Conservation (phyloP, 1,140 invertebrate genomes). For the Mizuhopecten yessoensis region DNA sequence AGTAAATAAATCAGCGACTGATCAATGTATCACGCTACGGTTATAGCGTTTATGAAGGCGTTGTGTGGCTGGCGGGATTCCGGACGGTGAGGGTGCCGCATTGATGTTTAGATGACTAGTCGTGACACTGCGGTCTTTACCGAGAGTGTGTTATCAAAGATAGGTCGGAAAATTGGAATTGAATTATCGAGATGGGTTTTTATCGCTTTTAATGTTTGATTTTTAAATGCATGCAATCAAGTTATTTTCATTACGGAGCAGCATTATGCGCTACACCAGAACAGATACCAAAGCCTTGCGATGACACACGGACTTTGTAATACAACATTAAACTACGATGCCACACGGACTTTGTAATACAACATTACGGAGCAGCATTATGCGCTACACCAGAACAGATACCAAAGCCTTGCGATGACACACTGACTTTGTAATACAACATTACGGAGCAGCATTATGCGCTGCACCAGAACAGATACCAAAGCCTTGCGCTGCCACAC, state of each 20-base stretch:
- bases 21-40: background rate
- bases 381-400: background rate
- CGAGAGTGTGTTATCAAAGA: slow-evolving; percentile 22
- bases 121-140: slow-evolving; percentile 37
- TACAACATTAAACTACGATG: too few relatives aligned
- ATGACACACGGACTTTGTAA: background rate
- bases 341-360: background rate
- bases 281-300: background rate
- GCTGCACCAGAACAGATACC: background rate
- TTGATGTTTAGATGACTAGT: slow-evolving; percentile 4
- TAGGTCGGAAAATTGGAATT: slow-evolving; percentile 38
- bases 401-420: background rate
- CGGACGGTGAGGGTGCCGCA: slow-evolving; percentile 22
- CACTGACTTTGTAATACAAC: background rate
- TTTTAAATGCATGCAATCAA: slow-evolving; percentile 39
- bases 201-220: slow-evolving; percentile 39
- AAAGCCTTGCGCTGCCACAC: background rate
- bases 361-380: too few relatives aligned
- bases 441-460: too few relatives aligned
- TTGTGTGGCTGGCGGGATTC: background rate
- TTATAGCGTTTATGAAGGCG: background rate
- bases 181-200: slow-evolving; percentile 33
- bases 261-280: slow-evolving; percentile 26
- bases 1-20: background rate
- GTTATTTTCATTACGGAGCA: slow-evolving; percentile 1